phyloP scores from a whole-genome alignment of 1,140 invertebrate species.

The Neotoxoptera formosana region DNA sequence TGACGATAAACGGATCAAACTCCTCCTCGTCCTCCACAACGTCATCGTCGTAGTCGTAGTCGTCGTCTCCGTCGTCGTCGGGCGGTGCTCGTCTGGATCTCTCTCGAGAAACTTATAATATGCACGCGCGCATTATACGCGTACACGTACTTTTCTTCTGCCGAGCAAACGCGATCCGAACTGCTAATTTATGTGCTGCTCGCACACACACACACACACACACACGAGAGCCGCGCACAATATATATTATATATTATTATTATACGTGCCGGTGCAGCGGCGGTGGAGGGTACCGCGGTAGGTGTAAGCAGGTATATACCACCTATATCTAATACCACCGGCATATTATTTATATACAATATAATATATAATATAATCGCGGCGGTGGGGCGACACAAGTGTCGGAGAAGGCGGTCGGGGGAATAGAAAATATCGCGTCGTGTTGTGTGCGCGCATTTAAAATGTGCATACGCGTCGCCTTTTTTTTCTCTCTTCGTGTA shows the following conservation, averaged over 20 bases:
- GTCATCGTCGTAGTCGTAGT: neutral
- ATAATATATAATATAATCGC: neutral
- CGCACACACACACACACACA: neutral
- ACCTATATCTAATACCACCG: too few species aligned
- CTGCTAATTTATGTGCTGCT: neutral
- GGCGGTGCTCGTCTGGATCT: neutral
- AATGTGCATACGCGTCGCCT: neutral
- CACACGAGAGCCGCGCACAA: too few species aligned
- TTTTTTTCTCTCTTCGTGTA: neutral
- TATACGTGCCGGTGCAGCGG: too few species aligned
- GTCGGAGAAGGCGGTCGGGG: neutral
- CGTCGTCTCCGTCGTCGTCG: neutral
- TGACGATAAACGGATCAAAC: slow-evolving; percentile 11
- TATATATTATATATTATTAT: slow-evolving; percentile 4
- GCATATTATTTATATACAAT: neutral
- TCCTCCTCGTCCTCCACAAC: neutral
- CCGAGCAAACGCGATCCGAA: neutral
- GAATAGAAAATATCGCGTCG: neutral
- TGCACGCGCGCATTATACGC: neutral
- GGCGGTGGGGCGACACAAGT: neutral
- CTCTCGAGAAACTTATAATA: neutral
- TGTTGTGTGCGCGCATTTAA: neutral
- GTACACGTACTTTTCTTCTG: neutral
- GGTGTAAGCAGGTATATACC: neutral
- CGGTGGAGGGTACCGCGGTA: neutral